Evolutionary conservation across 2,113 vertebrate genomes (phyloP).

Genomic region (Eptatretus burgeri): DNA sequence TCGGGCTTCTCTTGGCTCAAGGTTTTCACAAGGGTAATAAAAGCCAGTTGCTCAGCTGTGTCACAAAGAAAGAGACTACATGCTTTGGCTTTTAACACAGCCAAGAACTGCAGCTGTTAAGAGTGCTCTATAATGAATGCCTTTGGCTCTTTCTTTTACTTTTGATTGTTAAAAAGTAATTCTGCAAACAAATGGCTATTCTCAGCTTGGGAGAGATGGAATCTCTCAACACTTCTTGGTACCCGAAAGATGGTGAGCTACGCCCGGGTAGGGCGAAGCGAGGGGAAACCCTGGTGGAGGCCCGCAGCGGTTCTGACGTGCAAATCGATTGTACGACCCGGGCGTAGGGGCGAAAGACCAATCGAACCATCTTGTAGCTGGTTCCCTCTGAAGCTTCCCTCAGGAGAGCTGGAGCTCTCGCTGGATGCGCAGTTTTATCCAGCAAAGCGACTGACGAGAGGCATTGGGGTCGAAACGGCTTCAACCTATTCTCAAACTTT

Average conservation of each 20-base stretch:
- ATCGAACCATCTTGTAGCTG: slow-evolving; percentile 2
- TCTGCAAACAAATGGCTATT: no score
- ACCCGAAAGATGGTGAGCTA: slow-evolving; percentile 10
- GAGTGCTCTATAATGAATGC: no score
- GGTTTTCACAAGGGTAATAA: no score
- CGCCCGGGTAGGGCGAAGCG: no score
- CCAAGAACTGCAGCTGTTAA: no score
- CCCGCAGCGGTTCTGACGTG: not conserved
- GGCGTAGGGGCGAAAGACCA: not conserved
- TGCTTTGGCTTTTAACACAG: no score
- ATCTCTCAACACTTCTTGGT: slow-evolving; percentile 10
- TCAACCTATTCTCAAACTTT: slow-evolving; percentile 3
- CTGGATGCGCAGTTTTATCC: not conserved
- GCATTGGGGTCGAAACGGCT: not conserved
- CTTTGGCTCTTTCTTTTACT: no score
- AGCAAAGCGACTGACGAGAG: not conserved
- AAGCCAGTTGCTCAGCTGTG: no score
- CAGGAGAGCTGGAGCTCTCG: not conserved
- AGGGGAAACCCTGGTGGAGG: not conserved
- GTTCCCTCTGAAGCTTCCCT: not conserved
- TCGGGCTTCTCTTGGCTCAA: no score
- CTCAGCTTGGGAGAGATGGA: no score
- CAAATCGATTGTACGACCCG: not conserved
- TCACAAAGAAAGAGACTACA: no score
- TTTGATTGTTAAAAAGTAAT: no score